A percentile compares a stretch with the other conserved stretches of the same genome.
These are phyloP conservation scores for Diplogasteroides magnus DNA, from an alignment of 1,140 invertebrate species.

Conservation along the genomic window DNA sequence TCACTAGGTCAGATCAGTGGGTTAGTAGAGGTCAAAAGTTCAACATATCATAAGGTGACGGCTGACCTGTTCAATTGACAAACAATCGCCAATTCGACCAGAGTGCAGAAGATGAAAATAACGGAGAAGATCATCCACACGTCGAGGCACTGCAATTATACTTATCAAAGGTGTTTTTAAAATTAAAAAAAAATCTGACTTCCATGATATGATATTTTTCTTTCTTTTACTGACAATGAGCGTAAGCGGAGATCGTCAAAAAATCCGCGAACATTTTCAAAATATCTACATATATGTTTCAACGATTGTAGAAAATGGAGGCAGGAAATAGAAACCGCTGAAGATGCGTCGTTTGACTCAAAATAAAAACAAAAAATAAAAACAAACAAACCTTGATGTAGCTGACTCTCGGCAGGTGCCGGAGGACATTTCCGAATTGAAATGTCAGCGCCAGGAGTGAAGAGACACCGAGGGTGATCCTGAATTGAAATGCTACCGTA, in stretches of 20 bases:
- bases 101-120: slow-evolving; percentile 51
- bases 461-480: slow-evolving; percentile 53
- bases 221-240: neutral
- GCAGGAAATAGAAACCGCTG: too few species aligned
- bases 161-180: too few species aligned
- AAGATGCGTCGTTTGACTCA: too few species aligned
- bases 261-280: too few species aligned
- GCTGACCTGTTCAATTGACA: slow-evolving; percentile 43
- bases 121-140: slow-evolving; percentile 54
- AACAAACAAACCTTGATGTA: slow-evolving; percentile 49
- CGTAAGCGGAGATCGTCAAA: too few species aligned
- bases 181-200: neutral
- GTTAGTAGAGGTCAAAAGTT: too few species aligned
- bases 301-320: too few species aligned
- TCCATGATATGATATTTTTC: neutral
- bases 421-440: slow-evolving; percentile 54
- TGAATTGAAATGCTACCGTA: slow-evolving; percentile 1
- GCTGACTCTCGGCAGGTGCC: slow-evolving; percentile 51
- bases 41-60: neutral
- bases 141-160: slow-evolving; percentile 44
- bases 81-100: slow-evolving; percentile 53
- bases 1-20: too few species aligned
- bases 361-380: too few species aligned
- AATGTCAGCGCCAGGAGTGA: slow-evolving; percentile 50
- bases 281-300: too few species aligned